Base-by-base conservation (phyloP, 92 coral and sea anemone genomes). In the Siderastrea siderea region DNA sequence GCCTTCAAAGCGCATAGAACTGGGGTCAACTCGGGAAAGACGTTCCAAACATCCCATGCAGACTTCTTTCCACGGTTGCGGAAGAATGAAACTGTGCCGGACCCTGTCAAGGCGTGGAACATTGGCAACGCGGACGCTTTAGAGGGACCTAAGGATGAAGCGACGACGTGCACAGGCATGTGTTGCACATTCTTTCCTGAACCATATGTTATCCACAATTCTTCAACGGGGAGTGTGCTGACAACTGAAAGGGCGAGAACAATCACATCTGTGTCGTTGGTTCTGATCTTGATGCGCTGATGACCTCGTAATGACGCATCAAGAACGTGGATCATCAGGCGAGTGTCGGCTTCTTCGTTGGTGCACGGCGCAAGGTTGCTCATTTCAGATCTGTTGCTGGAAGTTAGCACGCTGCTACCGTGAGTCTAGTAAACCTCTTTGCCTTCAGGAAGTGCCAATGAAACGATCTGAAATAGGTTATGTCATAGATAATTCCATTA, bases 201-300 rank as follows among this genome's bases (percentile, higher is more conserved):
- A 47, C 94, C 90, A 80, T 71, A 83, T 19, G 92, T 78, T 60
- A 90, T 69, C 94, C 94, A 93, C 12, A 86, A 60, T 69, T 93
- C 90, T 47, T 87, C 90, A 48, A 80, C 63, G 79, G 91, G 59
- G 63, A 93, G 79, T n/a, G 83, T 73, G 79, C 72, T 80, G 74
- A 53, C 92, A 70, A 90, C 87, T 79, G 96, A 93, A 26, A 93
- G 71, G 10, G 93, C 91, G 61, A 93, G 86, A 64, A 87, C 88
- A 54, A 93, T 87, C 53, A 93, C 96, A 71, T 93, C 96, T 43
- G 92, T 91, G 83, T 93, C 94, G 60, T 88, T 92, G 78, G 68
- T 84, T 79, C 91, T 59, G 47, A 89, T 93, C 78, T 60, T 76
- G 51, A 93, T 93, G 63, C 77, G 71, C 38, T 71, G 85, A 74